These are phyloP conservation scores for Gastrophysa polygoni DNA, from an alignment of 2,888 invertebrate species.

Conservation along the genomic window DNA sequence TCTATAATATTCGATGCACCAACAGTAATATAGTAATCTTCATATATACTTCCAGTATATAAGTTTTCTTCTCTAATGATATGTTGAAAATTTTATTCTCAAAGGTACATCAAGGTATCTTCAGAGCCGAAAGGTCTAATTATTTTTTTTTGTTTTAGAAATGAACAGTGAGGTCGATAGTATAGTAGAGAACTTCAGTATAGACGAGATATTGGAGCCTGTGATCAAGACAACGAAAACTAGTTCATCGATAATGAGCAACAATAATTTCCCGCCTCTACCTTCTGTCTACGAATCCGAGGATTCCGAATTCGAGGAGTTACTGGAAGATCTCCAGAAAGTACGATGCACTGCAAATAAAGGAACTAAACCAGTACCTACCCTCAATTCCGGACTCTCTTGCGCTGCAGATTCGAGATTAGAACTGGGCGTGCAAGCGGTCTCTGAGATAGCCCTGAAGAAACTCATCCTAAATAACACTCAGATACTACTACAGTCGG, in stretches of 20 bases:
- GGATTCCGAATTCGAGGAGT: conserved; percentile 81
- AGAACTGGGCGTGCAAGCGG: conserved; percentile 76
- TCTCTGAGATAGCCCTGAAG: conserved; percentile 76
- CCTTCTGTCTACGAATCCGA: conserved; percentile 80
- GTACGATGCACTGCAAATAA: conserved; percentile 61
- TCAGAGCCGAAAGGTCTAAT: too few relatives aligned
- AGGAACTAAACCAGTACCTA: conserved; percentile 33
- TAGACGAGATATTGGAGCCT: conserved; percentile 43
- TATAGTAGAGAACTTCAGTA: conserved; percentile 46
- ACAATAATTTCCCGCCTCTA: conserved; percentile 60
- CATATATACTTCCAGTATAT: too few relatives aligned
- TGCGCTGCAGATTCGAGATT: conserved; percentile 78
- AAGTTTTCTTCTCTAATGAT: too few relatives aligned
- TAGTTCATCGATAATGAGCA: conserved; percentile 39
- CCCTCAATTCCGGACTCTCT: conserved; percentile 58
- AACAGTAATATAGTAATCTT: too few relatives aligned
- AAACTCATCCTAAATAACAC: conserved; percentile 57
- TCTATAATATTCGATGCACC: too few relatives aligned
- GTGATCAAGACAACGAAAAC: conserved; percentile 26
- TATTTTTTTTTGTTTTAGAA: too few relatives aligned
- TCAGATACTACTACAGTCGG: conserved; percentile 50
- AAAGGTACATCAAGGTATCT: too few relatives aligned
- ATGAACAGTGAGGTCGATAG: conserved; percentile 47
- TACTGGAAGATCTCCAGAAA: conserved; percentile 71
- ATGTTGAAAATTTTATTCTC: too few relatives aligned